A percentile compares a stretch with the other conserved stretches of the same genome.
Evolutionary conservation across 2,888 invertebrate genomes (phyloP).

Genomic region (Aelia acuminata): DNA sequence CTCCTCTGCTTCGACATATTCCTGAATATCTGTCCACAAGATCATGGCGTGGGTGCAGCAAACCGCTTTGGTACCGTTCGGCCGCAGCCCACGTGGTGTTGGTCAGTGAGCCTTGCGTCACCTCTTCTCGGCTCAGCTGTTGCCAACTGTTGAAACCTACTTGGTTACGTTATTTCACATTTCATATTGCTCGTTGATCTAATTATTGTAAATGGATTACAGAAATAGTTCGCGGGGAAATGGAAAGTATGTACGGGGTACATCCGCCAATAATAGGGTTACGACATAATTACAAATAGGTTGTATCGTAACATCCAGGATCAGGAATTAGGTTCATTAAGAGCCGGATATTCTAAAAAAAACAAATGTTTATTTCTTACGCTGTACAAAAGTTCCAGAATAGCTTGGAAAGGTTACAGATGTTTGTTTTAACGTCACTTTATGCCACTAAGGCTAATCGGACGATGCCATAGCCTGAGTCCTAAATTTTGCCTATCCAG

Average conservation of each 20-base stretch:
- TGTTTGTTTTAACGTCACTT: no score
- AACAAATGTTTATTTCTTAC: no score
- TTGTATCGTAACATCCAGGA: background rate
- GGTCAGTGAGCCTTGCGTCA: background rate
- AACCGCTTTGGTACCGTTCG: slow-evolving; percentile 10
- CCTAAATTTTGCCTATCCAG: no score
- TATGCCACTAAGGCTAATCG: no score
- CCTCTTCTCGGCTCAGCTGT: background rate
- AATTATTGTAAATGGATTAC: slow-evolving; percentile 7
- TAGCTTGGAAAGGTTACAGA: no score
- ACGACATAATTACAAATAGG: background rate
- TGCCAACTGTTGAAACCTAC: background rate
- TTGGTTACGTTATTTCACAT: background rate
- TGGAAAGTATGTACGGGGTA: background rate
- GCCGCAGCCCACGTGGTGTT: slow-evolving; percentile 5
- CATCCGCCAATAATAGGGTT: background rate
- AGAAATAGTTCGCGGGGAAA: background rate
- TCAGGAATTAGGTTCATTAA: no score
- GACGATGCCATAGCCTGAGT: no score
- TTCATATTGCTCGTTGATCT: slow-evolving; percentile 30
- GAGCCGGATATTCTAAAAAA: no score
- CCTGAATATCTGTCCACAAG: background rate
- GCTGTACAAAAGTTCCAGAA: no score
- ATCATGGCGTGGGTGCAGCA: background rate
- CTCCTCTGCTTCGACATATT: background rate